These are phyloP conservation scores for Bellardia pandia DNA, from an alignment of 2,888 invertebrate genomes.

Conservation along the genomic window DNA sequence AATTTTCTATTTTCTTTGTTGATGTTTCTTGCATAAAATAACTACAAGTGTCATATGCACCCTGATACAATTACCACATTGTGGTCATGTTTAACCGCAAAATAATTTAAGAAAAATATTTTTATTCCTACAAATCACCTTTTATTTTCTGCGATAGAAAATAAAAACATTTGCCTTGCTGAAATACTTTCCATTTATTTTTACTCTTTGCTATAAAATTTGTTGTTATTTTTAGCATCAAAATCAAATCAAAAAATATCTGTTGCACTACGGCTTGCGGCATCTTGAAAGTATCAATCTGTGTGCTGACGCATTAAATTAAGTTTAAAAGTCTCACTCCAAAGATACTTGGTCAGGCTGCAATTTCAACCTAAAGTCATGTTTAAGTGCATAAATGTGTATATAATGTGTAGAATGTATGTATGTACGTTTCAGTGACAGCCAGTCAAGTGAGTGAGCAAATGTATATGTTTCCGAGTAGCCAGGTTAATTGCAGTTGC, in stretches of 20 bases:
- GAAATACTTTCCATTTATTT: no score
- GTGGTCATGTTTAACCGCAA: no score
- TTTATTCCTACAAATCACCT: no score
- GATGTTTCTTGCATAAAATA: no score
- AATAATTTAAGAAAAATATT: no score
- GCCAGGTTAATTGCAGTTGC: not conserved
- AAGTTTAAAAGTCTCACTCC: slow-evolving; percentile 52
- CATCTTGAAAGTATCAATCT: not conserved
- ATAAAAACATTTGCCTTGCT: not conserved
- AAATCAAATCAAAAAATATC: not conserved
- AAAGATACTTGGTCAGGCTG: slow-evolving; percentile 8
- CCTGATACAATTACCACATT: no score
- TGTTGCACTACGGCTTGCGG: not conserved
- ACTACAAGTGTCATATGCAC: no score
- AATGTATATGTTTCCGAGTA: not conserved
- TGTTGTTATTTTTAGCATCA: no score
- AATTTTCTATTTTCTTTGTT: no score
- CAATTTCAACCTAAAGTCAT: slow-evolving; percentile 37
- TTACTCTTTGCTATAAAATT: no score
- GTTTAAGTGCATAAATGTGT: not conserved
- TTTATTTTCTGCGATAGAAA: no score
- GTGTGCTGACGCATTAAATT: slow-evolving; percentile 61
- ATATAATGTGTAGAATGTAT: not conserved
- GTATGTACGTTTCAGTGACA: not conserved
- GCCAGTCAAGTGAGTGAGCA: not conserved